Evolutionary conservation across 53 echinoderm and acorn worm genomes (phyloP).

Genomic region (Echinarachnius parma): DNA sequence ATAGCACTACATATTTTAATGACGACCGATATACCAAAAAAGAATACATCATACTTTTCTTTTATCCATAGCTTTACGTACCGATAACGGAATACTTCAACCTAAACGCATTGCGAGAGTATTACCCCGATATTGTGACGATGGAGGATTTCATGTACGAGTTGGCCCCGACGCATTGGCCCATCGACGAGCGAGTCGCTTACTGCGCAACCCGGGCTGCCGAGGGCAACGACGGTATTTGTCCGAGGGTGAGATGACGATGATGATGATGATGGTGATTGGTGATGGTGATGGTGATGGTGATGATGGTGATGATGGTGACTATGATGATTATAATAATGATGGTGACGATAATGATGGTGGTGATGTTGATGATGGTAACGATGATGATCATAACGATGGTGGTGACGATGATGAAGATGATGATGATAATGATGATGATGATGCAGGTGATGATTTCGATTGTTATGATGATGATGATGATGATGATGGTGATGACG

Average conservation of each 20-base stretch:
- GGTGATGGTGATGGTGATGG: background rate
- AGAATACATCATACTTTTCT: no score
- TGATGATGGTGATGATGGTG: background rate
- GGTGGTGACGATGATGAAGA: background rate
- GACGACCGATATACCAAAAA: no score
- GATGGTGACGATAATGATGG: background rate
- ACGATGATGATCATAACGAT: background rate
- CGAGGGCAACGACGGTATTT: slow-evolving; percentile 73
- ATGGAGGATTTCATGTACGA: slow-evolving; percentile 89
- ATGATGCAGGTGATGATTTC: background rate
- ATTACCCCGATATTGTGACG: slow-evolving; percentile 71
- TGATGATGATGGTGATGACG: background rate
- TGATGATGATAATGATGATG: background rate
- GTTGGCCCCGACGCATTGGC: slow-evolving; percentile 77
- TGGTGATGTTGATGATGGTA: background rate
- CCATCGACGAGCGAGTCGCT: slow-evolving; percentile 53
- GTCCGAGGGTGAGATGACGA: slow-evolving; percentile 87
- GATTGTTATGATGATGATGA: background rate
- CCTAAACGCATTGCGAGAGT: slow-evolving; percentile 71
- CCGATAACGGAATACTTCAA: slow-evolving; percentile 78
- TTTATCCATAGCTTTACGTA: slow-evolving; percentile 62
- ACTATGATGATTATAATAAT: background rate
- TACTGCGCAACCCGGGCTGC: slow-evolving; percentile 78
- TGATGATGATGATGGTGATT: background rate
- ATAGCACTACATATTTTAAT: no score